Conservation (phyloP, 2,113 vertebrate genomes). For the Piprites chloris region DNA sequence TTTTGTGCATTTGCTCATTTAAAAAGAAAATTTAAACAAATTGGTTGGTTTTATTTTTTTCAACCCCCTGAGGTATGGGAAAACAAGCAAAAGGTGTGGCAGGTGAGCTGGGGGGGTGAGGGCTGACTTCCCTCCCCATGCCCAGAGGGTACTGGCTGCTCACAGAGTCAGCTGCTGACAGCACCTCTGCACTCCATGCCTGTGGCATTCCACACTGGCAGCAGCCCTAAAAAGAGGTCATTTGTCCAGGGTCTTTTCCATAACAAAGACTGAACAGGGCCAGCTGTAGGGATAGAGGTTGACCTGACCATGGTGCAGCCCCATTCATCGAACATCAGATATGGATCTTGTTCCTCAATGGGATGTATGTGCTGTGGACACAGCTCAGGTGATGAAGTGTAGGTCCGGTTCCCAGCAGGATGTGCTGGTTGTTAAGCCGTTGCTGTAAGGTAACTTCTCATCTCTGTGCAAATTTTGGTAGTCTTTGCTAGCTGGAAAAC, state of each 20-base stretch:
- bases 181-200: background rate
- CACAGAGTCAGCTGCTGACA: background rate
- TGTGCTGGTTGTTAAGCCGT: background rate
- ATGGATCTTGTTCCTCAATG: background rate
- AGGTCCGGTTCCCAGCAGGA: background rate
- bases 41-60: background rate
- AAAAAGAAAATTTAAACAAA: background rate
- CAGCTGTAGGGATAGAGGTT: background rate
- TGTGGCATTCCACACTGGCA: background rate
- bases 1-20: background rate
- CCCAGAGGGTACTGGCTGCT: background rate
- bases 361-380: fast-evolving
- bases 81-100: background rate
- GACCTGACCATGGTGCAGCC: background rate
- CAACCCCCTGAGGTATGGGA: too few relatives aligned
- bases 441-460: background rate
- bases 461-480: background rate
- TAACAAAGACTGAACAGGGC: background rate
- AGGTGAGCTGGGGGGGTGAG: background rate
- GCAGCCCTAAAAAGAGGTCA: background rate
- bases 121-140: background rate
- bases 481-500: background rate
- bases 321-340: fast-evolving
- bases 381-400: background rate
- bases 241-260: background rate